Evolutionary conservation across 2,113 vertebrate species (phyloP).

Genomic region (Oryctolagus cuniculus): mOryCun1.1 NC_091433.1:156985001-156985500

Average conservation of each 20-base stretch:
- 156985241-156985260: neutral
- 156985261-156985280: neutral
- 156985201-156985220: neutral
- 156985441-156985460: neutral
- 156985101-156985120: constrained; percentile 73
- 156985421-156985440: neutral
- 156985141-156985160: constrained; percentile 56
- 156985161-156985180: neutral
- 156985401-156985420: neutral
- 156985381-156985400: neutral
- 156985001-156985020: constrained; percentile 59
- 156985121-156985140: constrained; percentile 59
- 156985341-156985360: neutral
- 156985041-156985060: constrained; percentile 78
- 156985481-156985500: neutral
- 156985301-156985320: neutral
- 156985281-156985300: neutral
- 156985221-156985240: neutral
- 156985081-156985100: constrained; percentile 79
- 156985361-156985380: neutral
- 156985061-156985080: constrained; percentile 73
- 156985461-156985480: neutral
- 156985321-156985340: neutral
- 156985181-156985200: neutral
- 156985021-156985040: constrained; percentile 67